Conservation (phyloP, 2,797 vertebrate genomes). For the Sylvilagus floridanus region DNA sequence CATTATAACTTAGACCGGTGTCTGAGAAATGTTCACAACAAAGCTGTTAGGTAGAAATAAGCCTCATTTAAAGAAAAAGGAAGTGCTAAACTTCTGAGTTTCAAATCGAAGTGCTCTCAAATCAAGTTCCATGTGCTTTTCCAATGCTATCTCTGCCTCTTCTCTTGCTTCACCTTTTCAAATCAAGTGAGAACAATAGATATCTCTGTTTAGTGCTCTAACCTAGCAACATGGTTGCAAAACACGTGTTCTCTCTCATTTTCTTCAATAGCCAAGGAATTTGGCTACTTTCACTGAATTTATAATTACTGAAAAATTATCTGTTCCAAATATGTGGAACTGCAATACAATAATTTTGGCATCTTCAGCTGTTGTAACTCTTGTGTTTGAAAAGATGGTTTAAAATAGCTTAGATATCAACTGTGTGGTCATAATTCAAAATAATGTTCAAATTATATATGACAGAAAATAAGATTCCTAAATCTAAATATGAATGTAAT, state of each 20-base stretch:
- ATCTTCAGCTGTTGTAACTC: not conserved
- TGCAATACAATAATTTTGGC: not conserved
- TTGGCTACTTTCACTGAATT: not conserved
- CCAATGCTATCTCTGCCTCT: not conserved
- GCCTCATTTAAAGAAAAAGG: not conserved
- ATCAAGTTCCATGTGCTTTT: not conserved
- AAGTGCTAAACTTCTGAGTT: not conserved
- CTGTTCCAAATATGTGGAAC: not conserved
- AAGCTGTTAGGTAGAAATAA: not conserved
- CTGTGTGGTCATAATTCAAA: not conserved
- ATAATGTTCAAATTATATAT: slow-evolving; percentile 41
- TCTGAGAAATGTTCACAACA: slow-evolving; percentile 13
- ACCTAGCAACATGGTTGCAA: not conserved
- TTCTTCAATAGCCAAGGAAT: slow-evolving; percentile 5
- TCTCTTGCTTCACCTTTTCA: rapidly evolving
- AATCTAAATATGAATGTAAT: slow-evolving; percentile 25
- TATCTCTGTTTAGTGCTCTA: not conserved
- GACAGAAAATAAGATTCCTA: not conserved
- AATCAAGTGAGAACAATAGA: not conserved
- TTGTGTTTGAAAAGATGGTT: not conserved
- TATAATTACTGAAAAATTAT: slow-evolving; percentile 22
- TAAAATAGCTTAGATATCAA: not conserved
- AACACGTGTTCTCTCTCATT: not conserved
- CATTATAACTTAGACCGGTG: not conserved
- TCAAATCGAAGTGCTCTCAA: not conserved